These are phyloP conservation scores for Nomada goodeniana DNA, from an alignment of 2,888 invertebrate species.

Conservation along the genomic window DNA sequence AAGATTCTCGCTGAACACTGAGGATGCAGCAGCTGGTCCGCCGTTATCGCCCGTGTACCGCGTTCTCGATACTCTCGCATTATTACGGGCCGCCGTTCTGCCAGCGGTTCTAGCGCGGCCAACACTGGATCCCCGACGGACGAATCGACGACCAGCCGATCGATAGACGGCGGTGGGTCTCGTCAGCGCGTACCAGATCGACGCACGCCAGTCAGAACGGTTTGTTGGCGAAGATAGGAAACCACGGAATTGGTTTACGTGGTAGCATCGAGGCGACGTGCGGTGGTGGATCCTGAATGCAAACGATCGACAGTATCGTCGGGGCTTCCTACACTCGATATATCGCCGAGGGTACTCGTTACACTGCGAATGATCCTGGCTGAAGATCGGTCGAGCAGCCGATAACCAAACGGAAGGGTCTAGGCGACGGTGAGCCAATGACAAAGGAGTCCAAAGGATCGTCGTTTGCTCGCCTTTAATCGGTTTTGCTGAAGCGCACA, in stretches of 20 bases:
- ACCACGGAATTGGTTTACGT: constrained; percentile 70
- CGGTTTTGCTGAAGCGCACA: constrained; percentile 59
- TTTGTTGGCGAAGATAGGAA: constrained; percentile 70
- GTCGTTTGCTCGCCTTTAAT: constrained; percentile 52
- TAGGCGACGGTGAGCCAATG: constrained; percentile 27
- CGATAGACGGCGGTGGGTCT: constrained; percentile 24
- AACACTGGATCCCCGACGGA: not conserved
- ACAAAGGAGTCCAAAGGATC: constrained; percentile 48
- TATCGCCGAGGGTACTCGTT: constrained; percentile 65
- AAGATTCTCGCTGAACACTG: constrained; percentile 38
- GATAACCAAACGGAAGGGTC: constrained; percentile 10
- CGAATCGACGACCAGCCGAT: not conserved
- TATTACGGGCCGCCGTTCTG: constrained; percentile 58
- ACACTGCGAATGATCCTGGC: constrained; percentile 69
- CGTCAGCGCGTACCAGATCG: constrained; percentile 15
- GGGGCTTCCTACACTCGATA: constrained; percentile 18
- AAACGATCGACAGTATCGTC: constrained; percentile 22
- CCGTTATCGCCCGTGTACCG: constrained; percentile 66
- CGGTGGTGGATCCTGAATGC: constrained; percentile 30
- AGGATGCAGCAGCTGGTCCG: constrained; percentile 59
- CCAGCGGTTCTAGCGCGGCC: constrained; percentile 15
- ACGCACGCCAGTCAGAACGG: constrained; percentile 65
- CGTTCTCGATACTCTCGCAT: constrained; percentile 70
- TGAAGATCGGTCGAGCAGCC: constrained; percentile 31
- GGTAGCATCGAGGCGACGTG: constrained; percentile 64